Conservation (phyloP, 2,113 vertebrate species). For the Pterophyllum scalare region DNA sequence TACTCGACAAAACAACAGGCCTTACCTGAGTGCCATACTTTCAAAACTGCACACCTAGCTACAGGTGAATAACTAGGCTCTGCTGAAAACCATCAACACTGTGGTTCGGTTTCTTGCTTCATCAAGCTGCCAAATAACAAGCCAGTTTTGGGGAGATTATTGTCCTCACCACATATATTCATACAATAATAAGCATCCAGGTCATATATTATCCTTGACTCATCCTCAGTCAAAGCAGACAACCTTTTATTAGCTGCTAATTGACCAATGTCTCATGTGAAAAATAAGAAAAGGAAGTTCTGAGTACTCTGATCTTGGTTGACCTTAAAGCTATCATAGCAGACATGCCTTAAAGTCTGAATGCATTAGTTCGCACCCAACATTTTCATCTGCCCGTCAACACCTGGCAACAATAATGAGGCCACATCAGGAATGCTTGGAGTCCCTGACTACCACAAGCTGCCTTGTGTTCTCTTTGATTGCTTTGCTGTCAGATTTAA, state of each 20-base stretch:
- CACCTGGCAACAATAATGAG: constrained; percentile 23
- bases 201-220: background rate
- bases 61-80: background rate
- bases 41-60: background rate
- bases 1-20: background rate
- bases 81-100: background rate
- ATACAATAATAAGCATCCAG: background rate
- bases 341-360: constrained; percentile 41
- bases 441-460: background rate
- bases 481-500: constrained; percentile 11
- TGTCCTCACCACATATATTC: background rate
- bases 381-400: constrained; percentile 22
- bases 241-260: background rate
- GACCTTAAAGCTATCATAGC: constrained; percentile 22
- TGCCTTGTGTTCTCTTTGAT: background rate
- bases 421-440: constrained; percentile 12
- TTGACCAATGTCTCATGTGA: background rate
- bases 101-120: background rate
- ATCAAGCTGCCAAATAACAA: background rate
- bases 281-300: constrained; percentile 3
- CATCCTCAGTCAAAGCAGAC: background rate
- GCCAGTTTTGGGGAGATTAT: background rate
- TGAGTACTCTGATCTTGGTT: constrained; percentile 14
- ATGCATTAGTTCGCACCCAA: background rate
- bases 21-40: background rate